phyloP scores from a whole-genome alignment of 2,888 invertebrate species.

The Thymelicus acteon region DNA sequence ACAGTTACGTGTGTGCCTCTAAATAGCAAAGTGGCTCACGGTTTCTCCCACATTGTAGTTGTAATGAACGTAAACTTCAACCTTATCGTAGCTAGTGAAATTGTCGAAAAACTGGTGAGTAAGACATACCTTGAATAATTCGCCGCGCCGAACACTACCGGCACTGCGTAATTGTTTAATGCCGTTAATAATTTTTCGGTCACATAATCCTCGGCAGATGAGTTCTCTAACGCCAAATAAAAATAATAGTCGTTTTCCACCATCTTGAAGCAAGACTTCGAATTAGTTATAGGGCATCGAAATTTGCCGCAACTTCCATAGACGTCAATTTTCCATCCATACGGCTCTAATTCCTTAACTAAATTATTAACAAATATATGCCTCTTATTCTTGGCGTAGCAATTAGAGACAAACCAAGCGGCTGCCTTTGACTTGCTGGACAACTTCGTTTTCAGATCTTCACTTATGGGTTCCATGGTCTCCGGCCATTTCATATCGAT shows the following conservation, averaged over 20 bases:
- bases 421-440: conserved; percentile 53
- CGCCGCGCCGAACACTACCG: no score
- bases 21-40: no score
- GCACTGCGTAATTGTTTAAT: no score
- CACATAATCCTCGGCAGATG: conserved; percentile 26
- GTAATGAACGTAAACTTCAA: no score
- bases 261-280: conserved; percentile 45
- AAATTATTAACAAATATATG: conserved; percentile 45
- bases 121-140: no score
- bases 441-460: conserved; percentile 47
- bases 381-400: conserved; percentile 48
- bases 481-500: conserved; percentile 57
- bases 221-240: conserved; percentile 64
- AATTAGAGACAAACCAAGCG: conserved; percentile 60
- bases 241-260: conserved; percentile 59
- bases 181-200: no score
- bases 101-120: no score
- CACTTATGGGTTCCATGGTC: conserved; percentile 55
- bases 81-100: no score
- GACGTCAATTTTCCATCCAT: conserved; percentile 52
- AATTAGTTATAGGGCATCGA: conserved; percentile 48
- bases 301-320: conserved; percentile 57
- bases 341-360: conserved; percentile 45
- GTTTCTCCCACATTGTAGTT: no score
- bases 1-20: no score